These are phyloP conservation scores for Formicarius rufipectus DNA, from an alignment of 2,113 vertebrate species.

Conservation along the genomic window DNA sequence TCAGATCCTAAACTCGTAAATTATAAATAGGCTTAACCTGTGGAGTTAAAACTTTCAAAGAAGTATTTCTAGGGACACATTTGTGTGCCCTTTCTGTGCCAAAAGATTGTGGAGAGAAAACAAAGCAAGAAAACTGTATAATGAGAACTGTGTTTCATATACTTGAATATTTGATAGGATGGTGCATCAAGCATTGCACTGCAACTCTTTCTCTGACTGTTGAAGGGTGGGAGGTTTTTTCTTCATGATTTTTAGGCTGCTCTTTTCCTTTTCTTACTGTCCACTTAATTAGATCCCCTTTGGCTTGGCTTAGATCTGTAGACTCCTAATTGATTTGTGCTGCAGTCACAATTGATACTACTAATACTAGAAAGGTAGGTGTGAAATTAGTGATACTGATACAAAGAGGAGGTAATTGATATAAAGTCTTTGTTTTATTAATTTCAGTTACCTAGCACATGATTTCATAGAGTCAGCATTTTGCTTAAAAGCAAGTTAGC, in stretches of 20 bases:
- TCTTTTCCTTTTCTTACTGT: neutral
- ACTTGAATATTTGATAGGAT: neutral
- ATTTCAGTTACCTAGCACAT: neutral
- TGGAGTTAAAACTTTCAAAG: neutral
- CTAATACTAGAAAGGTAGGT: neutral
- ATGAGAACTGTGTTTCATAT: neutral
- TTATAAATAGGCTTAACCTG: neutral
- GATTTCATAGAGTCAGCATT: neutral
- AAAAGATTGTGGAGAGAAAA: neutral
- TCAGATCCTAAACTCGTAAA: neutral
- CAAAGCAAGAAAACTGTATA: neutral
- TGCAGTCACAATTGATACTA: neutral
- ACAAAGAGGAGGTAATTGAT: neutral
- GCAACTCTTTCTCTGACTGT: neutral
- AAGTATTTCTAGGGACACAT: neutral
- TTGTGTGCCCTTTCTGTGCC: neutral
- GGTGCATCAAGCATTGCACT: accelerated
- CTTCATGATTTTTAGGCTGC: neutral
- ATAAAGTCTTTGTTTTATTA: neutral
- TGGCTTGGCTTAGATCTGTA: neutral
- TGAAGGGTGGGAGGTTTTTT: neutral
- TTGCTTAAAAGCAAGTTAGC: conserved; percentile 4
- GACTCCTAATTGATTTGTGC: neutral
- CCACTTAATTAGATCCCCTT: neutral
- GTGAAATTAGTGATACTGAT: neutral